Evolutionary conservation across 2,797 vertebrate species (phyloP), one percentile per base, ranked within the genome.

Genomic region (Ptychadena robeensis): DNA sequence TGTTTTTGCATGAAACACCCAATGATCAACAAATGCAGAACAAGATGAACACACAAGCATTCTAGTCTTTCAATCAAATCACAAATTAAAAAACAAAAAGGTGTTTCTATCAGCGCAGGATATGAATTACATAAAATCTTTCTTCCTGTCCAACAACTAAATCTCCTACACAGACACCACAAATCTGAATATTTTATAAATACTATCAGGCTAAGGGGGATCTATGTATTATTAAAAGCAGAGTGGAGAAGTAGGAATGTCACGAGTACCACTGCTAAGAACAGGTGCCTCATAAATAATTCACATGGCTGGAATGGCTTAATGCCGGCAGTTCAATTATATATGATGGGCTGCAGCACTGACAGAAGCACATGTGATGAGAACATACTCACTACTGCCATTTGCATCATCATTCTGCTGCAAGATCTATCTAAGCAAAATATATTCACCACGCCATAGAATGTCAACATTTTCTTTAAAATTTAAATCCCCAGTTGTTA

Each of bases 251-350:
- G 87, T 18, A 87, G 63, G 88, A 89, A 87, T 88, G 81, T 87
- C 88, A 86, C n/a, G 86, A 88, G 59, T 63, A 74, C 82, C 80
- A 86, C 83, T 86, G 81, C 85, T 86, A 82, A 35, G 80, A 91
- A 85, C 83, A 89, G 87, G 83, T 89, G 88, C 83, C 87, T 89
- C 87, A 88, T 92, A 34, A 87, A 91, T 91, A 89, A 89, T 90
- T 86, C 14, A 89, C n/a, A 81, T 31, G 35, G 85, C 64, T 38
- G 86, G 87, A 89, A 90, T 22, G 80, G 85, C 68, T 87, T 85
- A 85, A 89, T 82, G 67, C 66, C 86, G 80, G 82, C 53, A 81
- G 82, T 86, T 88, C 69, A 87, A 90, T 88, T 89, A 88, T 88
- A 85, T 68, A 90, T 89, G 70, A 88, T 37, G 89, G 89, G 89